These are phyloP conservation scores for Watsonalla binaria DNA, from an alignment of 2,888 invertebrate species.

Conservation along the genomic window DNA sequence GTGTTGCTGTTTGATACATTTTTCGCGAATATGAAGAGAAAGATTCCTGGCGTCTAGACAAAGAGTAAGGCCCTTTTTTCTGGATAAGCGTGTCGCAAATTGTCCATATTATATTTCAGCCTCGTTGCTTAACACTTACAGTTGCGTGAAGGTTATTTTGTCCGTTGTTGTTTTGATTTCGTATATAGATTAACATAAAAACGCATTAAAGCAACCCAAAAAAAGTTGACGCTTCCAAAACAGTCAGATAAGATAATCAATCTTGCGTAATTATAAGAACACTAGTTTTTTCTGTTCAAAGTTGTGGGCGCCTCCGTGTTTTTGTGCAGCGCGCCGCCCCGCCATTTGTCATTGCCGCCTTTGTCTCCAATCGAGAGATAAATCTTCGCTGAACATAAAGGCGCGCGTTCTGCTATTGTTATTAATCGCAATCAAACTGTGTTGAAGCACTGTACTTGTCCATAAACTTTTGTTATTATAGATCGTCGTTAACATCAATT, in stretches of 20 bases:
- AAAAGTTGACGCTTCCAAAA: background rate
- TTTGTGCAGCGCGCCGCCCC: conserved; percentile 2
- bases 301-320: background rate
- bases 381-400: background rate
- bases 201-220: too few relatives aligned
- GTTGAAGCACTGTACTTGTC: background rate
- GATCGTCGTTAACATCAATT: background rate
- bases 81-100: background rate
- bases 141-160: too few relatives aligned
- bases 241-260: background rate
- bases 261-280: conserved; percentile 1
- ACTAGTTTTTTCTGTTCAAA: background rate
- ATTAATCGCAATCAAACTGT: background rate
- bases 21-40: conserved; percentile 22
- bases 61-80: conserved; percentile 8
- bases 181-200: too few relatives aligned
- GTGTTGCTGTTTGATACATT: conserved; percentile 39
- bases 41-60: conserved; percentile 23
- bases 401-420: background rate
- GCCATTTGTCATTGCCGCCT: conserved; percentile 7
- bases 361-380: conserved; percentile 1
- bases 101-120: background rate
- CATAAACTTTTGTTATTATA: background rate
- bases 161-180: too few relatives aligned
- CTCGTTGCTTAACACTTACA: too few relatives aligned